These are phyloP conservation scores for Jaculus jaculus DNA, from an alignment of 2,113 vertebrate species.

Conservation along the genomic window DNA sequence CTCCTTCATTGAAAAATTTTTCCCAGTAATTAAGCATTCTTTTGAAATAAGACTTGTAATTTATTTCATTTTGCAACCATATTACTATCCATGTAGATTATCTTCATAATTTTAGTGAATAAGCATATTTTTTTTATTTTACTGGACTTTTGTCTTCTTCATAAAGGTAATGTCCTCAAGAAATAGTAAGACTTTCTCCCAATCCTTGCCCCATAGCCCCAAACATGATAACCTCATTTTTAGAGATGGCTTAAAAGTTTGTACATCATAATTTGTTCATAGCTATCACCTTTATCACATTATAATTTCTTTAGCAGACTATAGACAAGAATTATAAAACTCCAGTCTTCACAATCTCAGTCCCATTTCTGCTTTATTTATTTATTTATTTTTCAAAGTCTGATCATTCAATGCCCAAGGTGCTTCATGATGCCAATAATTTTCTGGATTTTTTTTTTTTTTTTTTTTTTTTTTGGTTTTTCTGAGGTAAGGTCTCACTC, in stretches of 20 bases:
- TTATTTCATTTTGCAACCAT: neutral
- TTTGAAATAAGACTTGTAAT: slow-evolving; percentile 51
- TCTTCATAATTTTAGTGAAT: neutral
- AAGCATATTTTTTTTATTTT: neutral
- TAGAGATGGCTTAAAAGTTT: neutral
- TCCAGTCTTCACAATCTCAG: neutral
- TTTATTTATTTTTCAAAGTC: neutral
- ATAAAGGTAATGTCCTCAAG: neutral
- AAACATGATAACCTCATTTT: neutral
- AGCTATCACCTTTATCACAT: neutral
- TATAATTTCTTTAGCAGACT: neutral
- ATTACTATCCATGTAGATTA: neutral
- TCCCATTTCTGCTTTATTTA: neutral
- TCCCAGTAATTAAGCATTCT: neutral
- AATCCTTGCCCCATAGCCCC: neutral
- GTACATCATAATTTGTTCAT: neutral
- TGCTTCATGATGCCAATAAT: too few relatives aligned
- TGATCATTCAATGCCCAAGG: neutral
- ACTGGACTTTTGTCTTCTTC: neutral
- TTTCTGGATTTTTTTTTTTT: neutral
- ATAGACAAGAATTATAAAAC: neutral
- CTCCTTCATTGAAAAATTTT: neutral
- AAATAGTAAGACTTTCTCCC: neutral
- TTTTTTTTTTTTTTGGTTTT: neutral
- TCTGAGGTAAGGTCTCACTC: too few relatives aligned